These are phyloP conservation scores for Callyntrura sp. DNA, from an alignment of 2,888 invertebrate species.

Conservation along the genomic window DNA sequence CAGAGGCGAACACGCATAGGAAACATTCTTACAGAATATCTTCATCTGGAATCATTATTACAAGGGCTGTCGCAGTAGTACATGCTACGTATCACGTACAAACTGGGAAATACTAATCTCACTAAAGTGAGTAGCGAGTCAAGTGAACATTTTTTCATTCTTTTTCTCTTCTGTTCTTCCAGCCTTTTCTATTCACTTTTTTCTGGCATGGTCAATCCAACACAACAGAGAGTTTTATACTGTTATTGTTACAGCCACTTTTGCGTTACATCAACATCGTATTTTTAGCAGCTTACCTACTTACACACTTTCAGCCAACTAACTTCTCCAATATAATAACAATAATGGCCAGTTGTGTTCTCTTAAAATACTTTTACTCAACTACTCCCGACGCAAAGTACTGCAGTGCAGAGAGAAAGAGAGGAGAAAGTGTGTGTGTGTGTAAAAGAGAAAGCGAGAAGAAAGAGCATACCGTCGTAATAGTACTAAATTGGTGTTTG, in stretches of 20 bases:
- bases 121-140: constrained; percentile 47
- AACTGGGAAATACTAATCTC: constrained; percentile 7
- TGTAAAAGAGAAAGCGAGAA: constrained; percentile 5
- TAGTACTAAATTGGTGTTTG: background rate
- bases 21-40: background rate
- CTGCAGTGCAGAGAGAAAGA: constrained; percentile 50
- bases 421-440: background rate
- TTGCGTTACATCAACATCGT: background rate
- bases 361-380: constrained; percentile 65
- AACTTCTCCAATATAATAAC: constrained; percentile 72
- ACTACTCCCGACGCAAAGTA: constrained; percentile 26
- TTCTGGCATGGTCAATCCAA: constrained; percentile 27
- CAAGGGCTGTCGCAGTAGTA: background rate
- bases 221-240: background rate
- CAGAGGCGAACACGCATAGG: background rate
- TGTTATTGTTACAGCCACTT: constrained; percentile 29
- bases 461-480: background rate
- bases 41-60: background rate
- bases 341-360: constrained; percentile 62
- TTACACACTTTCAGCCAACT: constrained; percentile 33
- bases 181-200: constrained; percentile 3
- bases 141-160: constrained; percentile 16
- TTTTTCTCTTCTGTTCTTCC: background rate
- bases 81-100: background rate
- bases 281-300: background rate